A percentile compares a stretch with the other conserved stretches of the same genome.
Conservation (phyloP, 2,888 invertebrate species). For the Platycheirus rosarum region DNA sequence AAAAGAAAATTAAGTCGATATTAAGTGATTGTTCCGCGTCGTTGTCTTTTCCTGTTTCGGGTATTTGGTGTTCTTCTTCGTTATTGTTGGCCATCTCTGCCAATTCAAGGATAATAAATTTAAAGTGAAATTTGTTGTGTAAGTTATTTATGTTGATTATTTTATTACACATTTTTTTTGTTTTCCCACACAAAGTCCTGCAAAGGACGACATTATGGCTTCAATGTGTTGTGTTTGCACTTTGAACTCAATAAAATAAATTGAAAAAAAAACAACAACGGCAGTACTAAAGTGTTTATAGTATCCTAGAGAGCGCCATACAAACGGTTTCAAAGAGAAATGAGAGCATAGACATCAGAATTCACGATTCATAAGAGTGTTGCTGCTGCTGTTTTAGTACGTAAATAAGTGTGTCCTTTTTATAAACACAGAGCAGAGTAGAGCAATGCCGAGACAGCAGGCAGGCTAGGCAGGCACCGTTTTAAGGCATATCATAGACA, state of each 20-base stretch:
- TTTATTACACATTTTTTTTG: conserved; percentile 16
- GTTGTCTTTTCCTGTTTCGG: conserved; percentile 20
- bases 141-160: conserved; percentile 38
- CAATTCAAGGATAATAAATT: conserved; percentile 60
- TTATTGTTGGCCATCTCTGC: neutral
- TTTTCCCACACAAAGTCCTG: neutral
- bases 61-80: conserved; percentile 7
- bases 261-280: neutral
- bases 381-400: conserved; percentile 69
- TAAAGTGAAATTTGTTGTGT: conserved; percentile 39
- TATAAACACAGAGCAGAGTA: conserved; percentile 24
- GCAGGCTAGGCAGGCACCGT: conserved; percentile 8
- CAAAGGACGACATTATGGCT: conserved; percentile 18
- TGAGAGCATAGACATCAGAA: neutral
- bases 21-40: conserved; percentile 46
- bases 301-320: conserved; percentile 50
- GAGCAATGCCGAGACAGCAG: conserved; percentile 4
- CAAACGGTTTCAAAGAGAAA: conserved; percentile 36
- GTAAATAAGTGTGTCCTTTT: conserved; percentile 65
- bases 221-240: conserved; percentile 47
- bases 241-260: conserved; percentile 29
- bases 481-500: conserved; percentile 17
- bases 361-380: conserved; percentile 34
- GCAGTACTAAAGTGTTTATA: conserved; percentile 63
- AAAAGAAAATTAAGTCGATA: conserved; percentile 52